Base-by-base conservation (phyloP, 2,888 invertebrate species). In the Eulithis prunata region DNA sequence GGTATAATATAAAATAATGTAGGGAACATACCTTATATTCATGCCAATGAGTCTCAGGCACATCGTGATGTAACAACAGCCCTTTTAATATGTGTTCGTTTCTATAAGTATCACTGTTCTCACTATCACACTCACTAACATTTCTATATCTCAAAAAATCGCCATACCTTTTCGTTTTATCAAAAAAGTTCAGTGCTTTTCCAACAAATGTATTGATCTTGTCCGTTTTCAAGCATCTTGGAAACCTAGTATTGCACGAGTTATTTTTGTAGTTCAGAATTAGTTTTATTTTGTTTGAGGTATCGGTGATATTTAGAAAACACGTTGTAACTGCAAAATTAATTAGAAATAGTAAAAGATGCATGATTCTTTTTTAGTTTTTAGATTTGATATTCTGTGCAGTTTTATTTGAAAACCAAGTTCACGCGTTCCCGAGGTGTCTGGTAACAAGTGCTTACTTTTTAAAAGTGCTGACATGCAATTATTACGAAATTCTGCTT, bases 31-130 rank as follows among this genome's bases (percentile, higher is more conserved):
- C 93, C 85, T 91, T 93, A 74, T 85, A 93, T 68, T 88, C 86
- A 11, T 82, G 68, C 93, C 93, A 93, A 67, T 93, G 92, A 0
- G 73, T 71, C 0, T 86, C 83, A 0, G 88, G 84, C 0, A 90
- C 65, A 43, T 85, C 72, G 13, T 84, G 77, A 46, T 83, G 77
- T 0, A 88, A 55, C 6, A 90, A 71, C 38, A 91, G 69, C 5
- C 86, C 86, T 32, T 82, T 73, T 11, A 83, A 46, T 14, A 88
- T 74, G 57, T 88, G 85, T 36, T 76, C 77, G n/a, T 68, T 78
- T 4, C 78, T 70, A 70, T 84, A 82, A 4, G 70, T 71, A 13
- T 67, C 72, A 46, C 72, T 69, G 11, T 60, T 73, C 38, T 75
- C 71, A 51, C 62, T 49, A 3, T 69, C 61, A 72, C 90, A 89